Evolutionary conservation across 2,113 vertebrate genomes (phyloP), one percentile per base, ranked within the genome.

Genomic region (Trachemys scripta): DNA sequence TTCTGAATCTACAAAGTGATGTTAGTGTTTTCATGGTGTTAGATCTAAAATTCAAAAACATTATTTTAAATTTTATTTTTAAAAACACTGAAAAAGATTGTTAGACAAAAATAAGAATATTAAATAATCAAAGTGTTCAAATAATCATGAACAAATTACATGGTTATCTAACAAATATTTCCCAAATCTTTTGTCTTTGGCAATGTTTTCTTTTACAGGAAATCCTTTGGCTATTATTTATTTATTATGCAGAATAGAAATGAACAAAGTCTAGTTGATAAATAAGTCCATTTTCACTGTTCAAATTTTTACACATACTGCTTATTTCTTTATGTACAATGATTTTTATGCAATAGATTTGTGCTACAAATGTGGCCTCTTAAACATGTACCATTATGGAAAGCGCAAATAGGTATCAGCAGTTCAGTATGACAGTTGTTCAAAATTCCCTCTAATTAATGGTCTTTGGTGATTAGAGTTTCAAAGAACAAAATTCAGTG

Each of bases 111-210:
- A 88, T 95, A 96, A 97, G 38, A 8, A 85, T 88, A 51, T 38
- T 35, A 80, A 95, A 35, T 96, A 95, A 90, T 94, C 93, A 24
- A 87, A 94, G 49, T 92, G 54, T 62, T 95, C 56, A 65, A 95
- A 88, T 95, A 92, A 94, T 80, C 85, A 89, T 97, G 80, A 94
- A 91, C 31, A 94, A 96, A 96, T 86, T 92, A 9, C 31, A 62
- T 95, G 87, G 83, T 95, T 89, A 51, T 84, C 69, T 92, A 91
- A 89, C 54, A 69, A 88, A 84, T 90, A 17, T 94, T 97, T 96
- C 96, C 85, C 53, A 72, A 31, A 89, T 76, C 2, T 95, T 82
- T 84, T 91, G 29, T 91, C 94, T 65, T 96, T 95, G 80, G 75
- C 12, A 87, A 9, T 83, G 17, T 31, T 95, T 96, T 92, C 86